These are phyloP conservation scores for Dysmachus trigonus DNA, from an alignment of 2,888 invertebrate genomes.

Conservation along the genomic window DNA sequence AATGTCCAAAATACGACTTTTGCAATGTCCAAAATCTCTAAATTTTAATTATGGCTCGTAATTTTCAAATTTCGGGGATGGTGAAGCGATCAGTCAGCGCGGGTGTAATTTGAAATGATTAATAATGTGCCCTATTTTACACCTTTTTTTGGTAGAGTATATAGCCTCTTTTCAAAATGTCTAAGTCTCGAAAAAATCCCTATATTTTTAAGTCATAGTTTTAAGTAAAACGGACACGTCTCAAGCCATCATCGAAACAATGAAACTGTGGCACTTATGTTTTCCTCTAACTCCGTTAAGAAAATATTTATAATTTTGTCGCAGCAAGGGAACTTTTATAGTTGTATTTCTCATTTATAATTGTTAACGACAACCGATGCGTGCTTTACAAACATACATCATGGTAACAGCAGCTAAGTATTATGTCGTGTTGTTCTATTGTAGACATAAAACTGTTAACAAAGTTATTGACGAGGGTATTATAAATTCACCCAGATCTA, in stretches of 20 bases:
- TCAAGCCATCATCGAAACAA: not conserved
- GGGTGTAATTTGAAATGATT: no score
- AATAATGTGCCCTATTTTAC: not conserved
- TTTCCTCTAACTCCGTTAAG: not conserved
- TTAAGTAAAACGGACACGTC: not conserved
- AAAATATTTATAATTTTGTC: not conserved
- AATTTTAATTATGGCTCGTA: no score
- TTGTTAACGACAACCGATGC: not conserved
- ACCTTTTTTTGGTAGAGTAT: not conserved
- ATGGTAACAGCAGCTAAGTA: constrained; percentile 4
- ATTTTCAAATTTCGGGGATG: no score
- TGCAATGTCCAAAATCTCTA: no score
- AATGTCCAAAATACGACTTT: no score
- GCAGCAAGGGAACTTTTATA: not conserved
- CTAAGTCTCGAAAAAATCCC: not conserved
- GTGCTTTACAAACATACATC: not conserved
- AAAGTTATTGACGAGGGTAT: constrained; percentile 11
- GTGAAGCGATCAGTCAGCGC: no score
- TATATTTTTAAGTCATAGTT: not conserved
- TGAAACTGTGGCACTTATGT: not conserved
- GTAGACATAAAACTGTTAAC: constrained; percentile 20
- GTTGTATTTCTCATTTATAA: not conserved
- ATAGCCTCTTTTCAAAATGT: not conserved
- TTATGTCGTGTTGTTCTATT: constrained; percentile 1
- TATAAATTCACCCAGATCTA: not conserved